Base-by-base conservation (phyloP, 2,113 vertebrate genomes). In the Peromyscus polionotus region DNA sequence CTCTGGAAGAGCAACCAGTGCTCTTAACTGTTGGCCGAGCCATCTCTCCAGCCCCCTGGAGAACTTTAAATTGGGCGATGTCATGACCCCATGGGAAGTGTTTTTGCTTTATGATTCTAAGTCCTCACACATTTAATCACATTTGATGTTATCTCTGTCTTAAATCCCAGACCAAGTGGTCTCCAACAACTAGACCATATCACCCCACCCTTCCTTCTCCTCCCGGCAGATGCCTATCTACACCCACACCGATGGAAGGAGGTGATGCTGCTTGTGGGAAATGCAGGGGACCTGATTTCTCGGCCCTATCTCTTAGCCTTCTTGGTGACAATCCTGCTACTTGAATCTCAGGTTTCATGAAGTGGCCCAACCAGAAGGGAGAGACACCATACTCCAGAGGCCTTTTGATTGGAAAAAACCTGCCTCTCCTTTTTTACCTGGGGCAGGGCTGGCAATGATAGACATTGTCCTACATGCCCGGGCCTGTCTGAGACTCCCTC, bases 401-500 rank as follows among this genome's bases (percentile, higher is more conserved):
- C 17, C 63, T 91, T n/a, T 17, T 0, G 1, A 10, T 96, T 91
- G 92, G 84, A 95, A 80, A 81, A 87, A 91, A 42, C 3, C 83
- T 51, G 59, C 12, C 92, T 51, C 10, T 90, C 63, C 75, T 75
- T 72, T 88, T 80, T 63, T 70, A 84, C 80, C 67, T 42, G 42
- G 68, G 88, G 73, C 59, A 36, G 84, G 79, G 48, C 76, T 51
- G 86, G 65, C 68, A 26, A 19, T 36, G 31, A 54, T 22, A 45
- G 76, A 63, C 39, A 51, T 12, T 54, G 17, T 22, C 68, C 28
- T 36, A 39, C 91, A 63, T 91, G 96, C 72, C 96, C 45, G 57
- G 80, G 95, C 96, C 70, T 88, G 97, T 68, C 84, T 22, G 48
- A 81, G 68, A 57, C 68, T 90, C 45, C 28, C 26, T 87, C 48